Evolutionary conservation across 2,888 invertebrate genomes (phyloP).

Genomic region (Lithosia quadra): DNA sequence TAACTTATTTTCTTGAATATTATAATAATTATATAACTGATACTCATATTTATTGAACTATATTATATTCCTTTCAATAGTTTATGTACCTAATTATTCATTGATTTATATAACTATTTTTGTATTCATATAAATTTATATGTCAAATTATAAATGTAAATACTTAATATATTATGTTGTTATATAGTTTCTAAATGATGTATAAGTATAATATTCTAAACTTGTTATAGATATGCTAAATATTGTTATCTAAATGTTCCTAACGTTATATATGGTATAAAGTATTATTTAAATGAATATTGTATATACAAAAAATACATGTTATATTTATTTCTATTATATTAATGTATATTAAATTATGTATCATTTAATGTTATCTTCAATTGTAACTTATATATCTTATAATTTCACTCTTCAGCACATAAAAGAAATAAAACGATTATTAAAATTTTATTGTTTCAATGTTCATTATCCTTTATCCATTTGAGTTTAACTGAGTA

Average conservation of each 20-base stretch:
- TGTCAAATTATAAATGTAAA: too few relatives aligned
- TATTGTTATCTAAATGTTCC: slow-evolving; percentile 3
- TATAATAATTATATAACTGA: not conserved
- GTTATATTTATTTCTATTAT: not conserved
- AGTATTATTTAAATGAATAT: not conserved
- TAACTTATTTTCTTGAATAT: slow-evolving; percentile 6
- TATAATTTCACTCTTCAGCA: slow-evolving; percentile 41
- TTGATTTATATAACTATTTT: not conserved
- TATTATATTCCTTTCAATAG: slow-evolving; percentile 20
- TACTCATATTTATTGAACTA: slow-evolving; percentile 4
- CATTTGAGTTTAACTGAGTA: not conserved
- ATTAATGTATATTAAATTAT: not conserved
- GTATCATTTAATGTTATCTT: slow-evolving; percentile 3
- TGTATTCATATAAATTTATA: slow-evolving; percentile 7
- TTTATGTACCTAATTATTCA: slow-evolving; percentile 1
- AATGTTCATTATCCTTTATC: not conserved
- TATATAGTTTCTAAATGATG: not conserved
- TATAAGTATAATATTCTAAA: not conserved
- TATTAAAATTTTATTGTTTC: slow-evolving; percentile 13
- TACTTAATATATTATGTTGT: not conserved
- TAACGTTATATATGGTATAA: not conserved
- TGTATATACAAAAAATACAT: not conserved
- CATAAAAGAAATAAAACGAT: slow-evolving; percentile 49
- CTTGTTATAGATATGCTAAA: not conserved
- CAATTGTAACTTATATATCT: slow-evolving; percentile 7